Conservation (phyloP, 2,797 vertebrate species). For the Acipenser oxyrinchus region DNA sequence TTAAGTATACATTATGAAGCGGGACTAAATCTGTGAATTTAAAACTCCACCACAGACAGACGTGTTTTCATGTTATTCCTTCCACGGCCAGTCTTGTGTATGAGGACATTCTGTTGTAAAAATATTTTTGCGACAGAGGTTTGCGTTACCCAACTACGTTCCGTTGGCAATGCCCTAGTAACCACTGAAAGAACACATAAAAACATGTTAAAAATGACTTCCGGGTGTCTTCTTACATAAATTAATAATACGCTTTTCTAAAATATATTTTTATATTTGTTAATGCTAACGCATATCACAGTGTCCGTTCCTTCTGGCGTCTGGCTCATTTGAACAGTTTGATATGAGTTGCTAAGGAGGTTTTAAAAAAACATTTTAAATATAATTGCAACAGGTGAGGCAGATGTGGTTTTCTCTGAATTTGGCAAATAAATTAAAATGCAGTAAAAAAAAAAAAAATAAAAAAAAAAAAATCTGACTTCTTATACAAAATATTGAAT, state of each 20-base stretch:
- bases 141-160: slow-evolving; percentile 8
- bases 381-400: not conserved
- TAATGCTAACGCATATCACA: not conserved
- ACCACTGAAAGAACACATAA: slow-evolving; percentile 14
- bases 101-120: not conserved
- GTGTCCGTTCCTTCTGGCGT: no score
- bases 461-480: not conserved
- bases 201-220: slow-evolving; percentile 18
- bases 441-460: not conserved
- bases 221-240: slow-evolving; percentile 7
- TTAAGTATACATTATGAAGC: no score
- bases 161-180: slow-evolving; percentile 25
- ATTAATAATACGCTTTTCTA: not conserved
- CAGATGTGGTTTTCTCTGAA: not conserved
- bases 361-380: not conserved
- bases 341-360: no score
- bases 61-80: no score
- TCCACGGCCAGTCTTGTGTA: slow-evolving; percentile 5
- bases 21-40: no score
- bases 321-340: no score
- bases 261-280: not conserved
- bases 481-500: not conserved
- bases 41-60: no score
- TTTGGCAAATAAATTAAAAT: not conserved
- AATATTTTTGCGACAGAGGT: not conserved